Base-by-base conservation (phyloP, 2,888 invertebrate species). In the Fragum fragum region DNA sequence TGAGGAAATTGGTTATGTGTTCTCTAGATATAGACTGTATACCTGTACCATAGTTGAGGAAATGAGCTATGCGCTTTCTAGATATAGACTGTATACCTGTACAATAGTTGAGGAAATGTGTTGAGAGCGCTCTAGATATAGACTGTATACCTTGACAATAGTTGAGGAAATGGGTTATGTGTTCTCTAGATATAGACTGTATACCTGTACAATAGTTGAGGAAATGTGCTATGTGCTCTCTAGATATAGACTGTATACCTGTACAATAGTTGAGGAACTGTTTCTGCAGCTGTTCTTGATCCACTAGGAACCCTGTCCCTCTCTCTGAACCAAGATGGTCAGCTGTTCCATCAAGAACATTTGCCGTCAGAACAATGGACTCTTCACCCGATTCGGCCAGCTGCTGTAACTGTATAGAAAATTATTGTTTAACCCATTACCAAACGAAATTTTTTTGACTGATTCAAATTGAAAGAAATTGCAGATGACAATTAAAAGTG, bases 351-450 rank as follows among this genome's bases (percentile, higher is more conserved):
- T 79, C 83, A 32, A 78, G 71, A 55, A 86, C 81, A 55, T 86
- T 86, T 23, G 86, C 86, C 55, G 86, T 86, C 11, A 86, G 71
- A 36, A 86, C 81, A 1, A 83, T 76, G 6, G 81, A 83, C 61
- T 86, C 86, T 55, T 86, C 86, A 0, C 86, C 86, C 14, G 86
- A 86, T 70, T 86, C 86, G 32, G 83, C 86, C n/a, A 86, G 75
- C 77, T 86, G 86, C 70, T 86, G 81, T 28, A 86, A 61, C 86
- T 86, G 68, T 21, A 72, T 39, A 39, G 7, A n/a, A n/a, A n/a
- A n/a, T n/a, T n/a, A n/a, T n/a, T n/a, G n/a, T n/a, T n/a, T n/a
- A n/a, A n/a, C n/a, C n/a, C n/a, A n/a, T n/a, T n/a, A n/a, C n/a
- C n/a, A n/a, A n/a, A n/a, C n/a, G n/a, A n/a, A n/a, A n/a, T n/a